Percentiles rank a stretch among this genome's conserved stretches.
phyloP scores from a whole-genome alignment of 2,113 vertebrate species.

The Sminthopsis crassicaudata region DNA sequence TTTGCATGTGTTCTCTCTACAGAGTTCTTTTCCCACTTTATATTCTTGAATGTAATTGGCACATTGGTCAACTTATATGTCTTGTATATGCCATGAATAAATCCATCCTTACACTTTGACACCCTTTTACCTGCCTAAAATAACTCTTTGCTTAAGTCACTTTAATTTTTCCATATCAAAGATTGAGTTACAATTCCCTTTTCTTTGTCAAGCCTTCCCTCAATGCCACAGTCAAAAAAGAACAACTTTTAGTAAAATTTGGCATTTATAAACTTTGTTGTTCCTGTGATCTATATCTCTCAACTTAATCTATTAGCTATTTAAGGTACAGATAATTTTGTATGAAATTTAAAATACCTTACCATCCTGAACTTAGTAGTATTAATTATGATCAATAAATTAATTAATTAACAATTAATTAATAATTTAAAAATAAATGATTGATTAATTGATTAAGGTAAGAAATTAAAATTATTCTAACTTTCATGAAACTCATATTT shows the following conservation, averaged over 20 bases:
- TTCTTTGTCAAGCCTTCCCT: background rate
- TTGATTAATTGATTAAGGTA: background rate
- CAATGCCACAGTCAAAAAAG: background rate
- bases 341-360: background rate
- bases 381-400: background rate
- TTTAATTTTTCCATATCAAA: background rate
- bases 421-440: too few relatives aligned
- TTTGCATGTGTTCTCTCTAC: constrained; percentile 21
- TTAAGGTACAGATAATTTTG: background rate
- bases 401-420: too few relatives aligned
- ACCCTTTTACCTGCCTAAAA: background rate
- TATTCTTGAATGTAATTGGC: background rate
- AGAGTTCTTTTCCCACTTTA: background rate
- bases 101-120: background rate
- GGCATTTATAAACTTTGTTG: background rate
- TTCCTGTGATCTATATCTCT: background rate
- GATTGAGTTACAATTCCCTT: background rate
- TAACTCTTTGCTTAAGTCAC: background rate
- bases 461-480: background rate
- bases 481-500: background rate
- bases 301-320: background rate
- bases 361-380: background rate
- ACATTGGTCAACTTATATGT: background rate
- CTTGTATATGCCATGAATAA: background rate
- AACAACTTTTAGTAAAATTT: background rate